Percentiles rank a stretch among this genome's conserved stretches.
Evolutionary conservation across 2,113 vertebrate species (phyloP).

Genomic region (Alosa alosa): DNA sequence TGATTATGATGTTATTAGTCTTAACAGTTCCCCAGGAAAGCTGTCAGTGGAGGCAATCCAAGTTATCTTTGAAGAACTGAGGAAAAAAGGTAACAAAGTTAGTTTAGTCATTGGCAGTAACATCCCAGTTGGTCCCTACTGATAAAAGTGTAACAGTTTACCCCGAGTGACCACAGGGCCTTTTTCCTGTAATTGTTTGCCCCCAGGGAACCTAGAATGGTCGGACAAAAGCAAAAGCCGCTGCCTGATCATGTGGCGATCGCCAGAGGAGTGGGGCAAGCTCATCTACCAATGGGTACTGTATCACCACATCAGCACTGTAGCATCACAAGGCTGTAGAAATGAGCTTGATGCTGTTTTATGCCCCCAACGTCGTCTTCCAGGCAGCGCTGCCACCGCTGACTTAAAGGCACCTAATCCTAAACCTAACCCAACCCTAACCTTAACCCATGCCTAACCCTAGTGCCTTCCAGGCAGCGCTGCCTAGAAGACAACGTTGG

Average conservation of each 20-base stretch:
- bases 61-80: slow-evolving; percentile 91
- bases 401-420: no score
- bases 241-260: slow-evolving; percentile 96
- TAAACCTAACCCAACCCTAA: no score
- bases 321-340: no score
- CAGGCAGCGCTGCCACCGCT: no score
- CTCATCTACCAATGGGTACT: slow-evolving; percentile 98
- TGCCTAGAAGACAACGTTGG: no score
- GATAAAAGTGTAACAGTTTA: background rate
- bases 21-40: slow-evolving; percentile 84
- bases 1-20: slow-evolving; percentile 41
- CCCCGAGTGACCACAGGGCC: background rate
- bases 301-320: background rate
- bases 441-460: no score
- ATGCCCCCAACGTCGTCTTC: no score
- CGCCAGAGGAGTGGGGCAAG: slow-evolving; percentile 96
- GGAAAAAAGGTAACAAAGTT: slow-evolving; percentile 84
- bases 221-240: slow-evolving; percentile 95
- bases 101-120: background rate
- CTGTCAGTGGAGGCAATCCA: slow-evolving; percentile 90
- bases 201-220: slow-evolving; percentile 93
- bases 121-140: no score
- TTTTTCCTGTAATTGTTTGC: slow-evolving; percentile 19
- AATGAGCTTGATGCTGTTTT: no score
- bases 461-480: no score